A percentile compares a stretch with the other conserved stretches of the same genome.
These are phyloP conservation scores for Polypedilum vanderplanki DNA, from an alignment of 1,140 invertebrate genomes.

Conservation along the genomic window DNA sequence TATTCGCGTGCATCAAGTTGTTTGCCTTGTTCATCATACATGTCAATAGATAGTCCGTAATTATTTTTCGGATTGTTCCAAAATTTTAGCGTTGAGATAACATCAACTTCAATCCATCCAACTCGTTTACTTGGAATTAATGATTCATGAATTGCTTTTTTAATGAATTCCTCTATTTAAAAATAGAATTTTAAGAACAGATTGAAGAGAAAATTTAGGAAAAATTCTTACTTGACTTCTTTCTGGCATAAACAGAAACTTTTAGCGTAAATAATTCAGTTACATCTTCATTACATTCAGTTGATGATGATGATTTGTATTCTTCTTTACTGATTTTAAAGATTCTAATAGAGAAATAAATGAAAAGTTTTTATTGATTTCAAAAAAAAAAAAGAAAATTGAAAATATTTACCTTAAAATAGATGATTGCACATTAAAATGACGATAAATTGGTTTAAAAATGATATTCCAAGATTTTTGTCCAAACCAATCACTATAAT, in stretches of 20 bases:
- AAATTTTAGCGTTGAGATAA: not conserved
- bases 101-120: constrained; percentile 11
- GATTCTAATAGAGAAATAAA: not conserved
- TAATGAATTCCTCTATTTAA: not conserved
- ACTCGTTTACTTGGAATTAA: not conserved
- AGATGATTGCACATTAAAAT: not conserved
- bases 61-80: not conserved
- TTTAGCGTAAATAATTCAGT: not conserved
- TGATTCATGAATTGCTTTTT: not conserved
- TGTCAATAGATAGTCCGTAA: not conserved
- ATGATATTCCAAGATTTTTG: not conserved
- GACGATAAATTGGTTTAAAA: constrained; percentile 9
- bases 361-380: not conserved
- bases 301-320: not conserved
- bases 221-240: constrained; percentile 7
- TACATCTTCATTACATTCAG: not conserved
- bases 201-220: not conserved
- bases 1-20: not conserved
- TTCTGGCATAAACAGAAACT: not conserved
- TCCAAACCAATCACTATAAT: not conserved
- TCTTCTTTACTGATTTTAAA: not conserved
- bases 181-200: not conserved
- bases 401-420: constrained; percentile 1
- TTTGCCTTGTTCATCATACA: not conserved
- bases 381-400: not conserved